Evolutionary conservation across 2,797 vertebrate species (phyloP), one percentile per base, ranked within the genome.

Genomic region (Peromyscus nudipes): DNA sequence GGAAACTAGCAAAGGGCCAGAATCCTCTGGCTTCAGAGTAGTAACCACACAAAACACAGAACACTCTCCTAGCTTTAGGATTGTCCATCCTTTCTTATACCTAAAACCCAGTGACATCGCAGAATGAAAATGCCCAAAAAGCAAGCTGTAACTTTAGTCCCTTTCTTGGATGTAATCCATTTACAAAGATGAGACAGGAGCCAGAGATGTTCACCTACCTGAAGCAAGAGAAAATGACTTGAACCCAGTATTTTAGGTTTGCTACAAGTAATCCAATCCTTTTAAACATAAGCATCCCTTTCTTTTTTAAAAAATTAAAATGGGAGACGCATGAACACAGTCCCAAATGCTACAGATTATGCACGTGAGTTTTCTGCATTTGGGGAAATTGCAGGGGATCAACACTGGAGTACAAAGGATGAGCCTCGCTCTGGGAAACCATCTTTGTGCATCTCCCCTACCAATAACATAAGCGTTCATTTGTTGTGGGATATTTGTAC

Each of bases 101-200:
- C 86, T 64, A 88, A 40, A 93, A 93, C 27, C 81, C 40, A 97
- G 76, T 69, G 52, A 92, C 10, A 62, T 52, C 81, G 73, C 19
- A 93, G 71, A 93, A 65, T 43, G 43, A 94, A 92, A 86, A 82
- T 62, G 71, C 25, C n/a, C 40, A 60, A 77, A 64, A 89, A 81
- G 75, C 55, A 95, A 96, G 37, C 17, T 37, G 46, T 14, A 96
- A 89, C 25, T 71, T 91, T 43, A 85, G 83, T 79, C 40, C 71
- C 73, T 95, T 90, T 91, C 37, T 5, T 96, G 88, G 57, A 94
- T 52, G 69, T 17, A 95, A 90, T 76, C 34, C 64, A 93, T 80
- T 37, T 84, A 92, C 62, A 96, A 93, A 93, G 67, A 86, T 60
- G 49, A 96, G 87, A 86, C 43, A 86, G 57, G 89, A 94, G 64